A percentile compares a stretch with the other conserved stretches of the same genome.
These are phyloP conservation scores for Linyphia triangularis DNA, from an alignment of 2,888 invertebrate genomes.

Conservation along the genomic window DNA sequence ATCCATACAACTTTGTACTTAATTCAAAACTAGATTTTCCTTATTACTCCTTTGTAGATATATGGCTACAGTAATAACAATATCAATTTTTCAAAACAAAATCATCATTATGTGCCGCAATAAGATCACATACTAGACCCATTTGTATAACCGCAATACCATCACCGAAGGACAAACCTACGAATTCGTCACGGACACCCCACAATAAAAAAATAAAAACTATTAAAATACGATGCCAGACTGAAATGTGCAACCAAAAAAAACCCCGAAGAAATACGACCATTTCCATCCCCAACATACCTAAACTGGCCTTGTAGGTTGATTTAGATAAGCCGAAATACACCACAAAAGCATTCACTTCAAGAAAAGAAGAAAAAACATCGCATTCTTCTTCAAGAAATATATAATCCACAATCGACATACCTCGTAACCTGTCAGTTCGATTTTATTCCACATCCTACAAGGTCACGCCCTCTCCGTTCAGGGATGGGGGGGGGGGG, in stretches of 20 bases:
- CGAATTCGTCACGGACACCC: neutral
- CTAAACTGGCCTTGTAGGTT: conserved; percentile 46
- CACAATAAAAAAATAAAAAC: neutral
- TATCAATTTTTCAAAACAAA: too few species aligned
- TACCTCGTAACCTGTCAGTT: conserved; percentile 72
- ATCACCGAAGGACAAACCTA: neutral
- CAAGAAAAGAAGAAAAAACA: conserved; percentile 21
- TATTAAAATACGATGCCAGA: neutral
- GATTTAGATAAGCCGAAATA: conserved; percentile 66
- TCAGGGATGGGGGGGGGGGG: conserved; percentile 13
- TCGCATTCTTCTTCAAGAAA: conserved; percentile 48
- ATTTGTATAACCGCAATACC: too few species aligned
- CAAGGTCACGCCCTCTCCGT: conserved; percentile 63
- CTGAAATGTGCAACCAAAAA: neutral
- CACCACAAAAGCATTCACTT: conserved; percentile 31
- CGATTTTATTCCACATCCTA: conserved; percentile 71
- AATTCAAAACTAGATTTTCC: too few species aligned
- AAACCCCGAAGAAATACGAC: neutral
- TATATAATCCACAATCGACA: conserved; percentile 75
- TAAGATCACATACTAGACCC: too few species aligned
- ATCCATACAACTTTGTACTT: too few species aligned
- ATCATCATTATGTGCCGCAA: too few species aligned
- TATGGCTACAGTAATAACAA: too few species aligned
- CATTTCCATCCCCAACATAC: conserved; percentile 24
- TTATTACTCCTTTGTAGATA: too few species aligned